These are phyloP conservation scores for Xanthia togata DNA, from an alignment of 2,888 invertebrate genomes.

Conservation along the genomic window DNA sequence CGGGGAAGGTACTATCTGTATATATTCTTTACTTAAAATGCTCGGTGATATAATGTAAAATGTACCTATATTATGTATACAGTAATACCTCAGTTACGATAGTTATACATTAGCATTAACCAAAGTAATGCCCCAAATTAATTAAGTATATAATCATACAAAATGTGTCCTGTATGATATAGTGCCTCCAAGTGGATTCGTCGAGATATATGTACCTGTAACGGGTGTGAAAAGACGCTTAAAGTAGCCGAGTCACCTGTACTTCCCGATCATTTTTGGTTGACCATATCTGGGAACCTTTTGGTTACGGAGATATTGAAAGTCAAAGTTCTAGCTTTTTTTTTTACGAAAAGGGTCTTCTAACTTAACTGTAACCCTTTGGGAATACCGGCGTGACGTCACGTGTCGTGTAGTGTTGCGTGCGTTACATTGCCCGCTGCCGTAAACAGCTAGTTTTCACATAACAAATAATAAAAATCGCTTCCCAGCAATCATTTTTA, in stretches of 20 bases:
- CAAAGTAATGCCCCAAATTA: slow-evolving; percentile 50
- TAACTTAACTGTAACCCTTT: no score
- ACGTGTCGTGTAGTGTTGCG: no score
- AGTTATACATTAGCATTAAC: slow-evolving; percentile 20
- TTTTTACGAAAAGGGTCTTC: no score
- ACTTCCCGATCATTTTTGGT: not conserved
- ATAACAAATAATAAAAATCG: not conserved
- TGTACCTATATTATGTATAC: slow-evolving; percentile 19
- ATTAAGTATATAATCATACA: slow-evolving; percentile 10
- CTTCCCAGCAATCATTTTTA: not conserved
- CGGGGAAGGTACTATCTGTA: not conserved
- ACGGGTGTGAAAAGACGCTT: not conserved
- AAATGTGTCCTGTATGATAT: not conserved
- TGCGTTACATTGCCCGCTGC: not conserved
- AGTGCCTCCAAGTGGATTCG: not conserved
- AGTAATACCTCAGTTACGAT: slow-evolving; percentile 45
- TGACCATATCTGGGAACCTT: not conserved
- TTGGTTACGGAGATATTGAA: not conserved
- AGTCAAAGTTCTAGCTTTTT: no score
- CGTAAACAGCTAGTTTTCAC: not conserved
- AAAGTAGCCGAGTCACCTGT: not conserved
- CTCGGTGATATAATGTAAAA: slow-evolving; percentile 11
- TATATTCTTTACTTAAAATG: slow-evolving; percentile 19
- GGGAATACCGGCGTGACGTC: no score
- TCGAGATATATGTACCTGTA: not conserved